A percentile compares a stretch with the other conserved stretches of the same genome.
phyloP scores from a whole-genome alignment of 2,888 invertebrate genomes.

The Tanypteryx hageni region DNA sequence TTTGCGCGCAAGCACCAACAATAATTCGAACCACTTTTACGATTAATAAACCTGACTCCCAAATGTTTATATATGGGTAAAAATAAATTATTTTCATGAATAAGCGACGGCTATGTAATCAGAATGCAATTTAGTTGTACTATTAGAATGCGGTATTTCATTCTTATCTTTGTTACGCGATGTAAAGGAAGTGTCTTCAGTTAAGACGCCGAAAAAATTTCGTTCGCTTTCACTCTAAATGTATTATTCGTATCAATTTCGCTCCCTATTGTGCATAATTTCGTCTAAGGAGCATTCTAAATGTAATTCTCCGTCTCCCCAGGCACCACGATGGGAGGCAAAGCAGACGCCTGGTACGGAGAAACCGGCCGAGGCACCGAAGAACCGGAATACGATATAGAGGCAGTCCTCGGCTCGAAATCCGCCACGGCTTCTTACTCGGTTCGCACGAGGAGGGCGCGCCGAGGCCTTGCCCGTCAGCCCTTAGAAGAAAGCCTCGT shows the following conservation, averaged over 20 bases:
- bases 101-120: too few species aligned
- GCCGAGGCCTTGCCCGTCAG: slow-evolving; percentile 42
- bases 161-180: neutral
- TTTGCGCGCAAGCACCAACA: too few species aligned
- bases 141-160: too few species aligned
- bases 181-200: neutral
- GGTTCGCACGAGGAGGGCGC: slow-evolving; percentile 43
- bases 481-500: slow-evolving; percentile 45
- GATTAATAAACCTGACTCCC: too few species aligned
- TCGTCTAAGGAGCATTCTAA: too few species aligned
- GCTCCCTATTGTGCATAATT: too few species aligned
- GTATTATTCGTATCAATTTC: too few species aligned
- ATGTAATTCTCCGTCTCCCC: neutral
- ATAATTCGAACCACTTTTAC: too few species aligned
- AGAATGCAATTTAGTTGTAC: too few species aligned
- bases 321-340: slow-evolving; percentile 58
- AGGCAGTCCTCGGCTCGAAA: slow-evolving; percentile 75
- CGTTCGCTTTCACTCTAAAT: too few species aligned
- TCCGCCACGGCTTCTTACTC: slow-evolving; percentile 75
- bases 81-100: too few species aligned
- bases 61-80: too few species aligned
- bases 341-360: slow-evolving; percentile 75
- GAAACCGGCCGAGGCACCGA: slow-evolving; percentile 72
- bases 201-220: neutral
- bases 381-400: slow-evolving; percentile 74